Evolutionary conservation across 2,888 invertebrate species (phyloP).

Genomic region (Ptilodon capucinus): DNA sequence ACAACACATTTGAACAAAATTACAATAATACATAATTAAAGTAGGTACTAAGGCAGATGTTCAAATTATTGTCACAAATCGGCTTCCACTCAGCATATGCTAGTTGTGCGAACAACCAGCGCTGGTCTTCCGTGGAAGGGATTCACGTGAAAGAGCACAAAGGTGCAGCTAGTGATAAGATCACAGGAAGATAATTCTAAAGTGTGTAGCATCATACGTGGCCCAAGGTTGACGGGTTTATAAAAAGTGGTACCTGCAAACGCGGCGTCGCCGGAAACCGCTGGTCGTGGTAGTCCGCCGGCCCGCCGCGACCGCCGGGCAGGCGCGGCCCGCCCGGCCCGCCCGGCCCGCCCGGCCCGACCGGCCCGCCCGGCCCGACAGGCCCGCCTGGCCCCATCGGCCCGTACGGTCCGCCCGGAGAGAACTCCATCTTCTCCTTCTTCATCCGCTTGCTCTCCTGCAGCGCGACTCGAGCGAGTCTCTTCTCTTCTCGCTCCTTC

Average conservation of each 20-base stretch:
- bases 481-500: slow-evolving; percentile 75
- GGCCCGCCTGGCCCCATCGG: slow-evolving; percentile 28
- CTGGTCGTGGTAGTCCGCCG: slow-evolving; percentile 43
- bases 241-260: slow-evolving; percentile 46
- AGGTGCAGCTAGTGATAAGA: too few relatives aligned
- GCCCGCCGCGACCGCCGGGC: slow-evolving; percentile 11
- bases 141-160: too few relatives aligned
- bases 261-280: slow-evolving; percentile 56
- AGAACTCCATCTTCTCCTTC: slow-evolving; percentile 57
- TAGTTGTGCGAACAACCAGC: too few relatives aligned
- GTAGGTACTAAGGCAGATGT: too few relatives aligned
- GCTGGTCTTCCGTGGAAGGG: too few relatives aligned
- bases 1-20: too few relatives aligned
- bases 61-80: too few relatives aligned
- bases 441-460: slow-evolving; percentile 71
- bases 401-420: slow-evolving; percentile 39
- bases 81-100: too few relatives aligned
- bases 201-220: too few relatives aligned
- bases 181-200: too few relatives aligned
- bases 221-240: neutral
- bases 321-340: slow-evolving; percentile 13
- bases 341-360: slow-evolving; percentile 15
- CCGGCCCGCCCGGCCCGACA: slow-evolving; percentile 17
- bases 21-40: too few relatives aligned
- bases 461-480: slow-evolving; percentile 62